These are phyloP conservation scores for Chloromyia formosa DNA, from an alignment of 2,888 invertebrate species.

Conservation along the genomic window DNA sequence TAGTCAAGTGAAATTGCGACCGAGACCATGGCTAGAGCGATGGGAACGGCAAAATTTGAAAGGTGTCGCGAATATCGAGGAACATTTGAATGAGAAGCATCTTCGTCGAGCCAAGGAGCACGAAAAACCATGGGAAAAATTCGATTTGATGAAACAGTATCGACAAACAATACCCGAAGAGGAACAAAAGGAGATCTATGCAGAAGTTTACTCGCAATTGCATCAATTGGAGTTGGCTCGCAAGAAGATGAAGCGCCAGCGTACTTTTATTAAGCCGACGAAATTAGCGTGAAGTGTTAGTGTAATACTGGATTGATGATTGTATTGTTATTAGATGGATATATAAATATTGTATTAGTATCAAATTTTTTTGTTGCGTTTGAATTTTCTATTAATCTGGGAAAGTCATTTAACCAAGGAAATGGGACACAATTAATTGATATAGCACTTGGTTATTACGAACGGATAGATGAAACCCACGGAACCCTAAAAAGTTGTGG, in stretches of 20 bases:
- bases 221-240: constrained; percentile 75
- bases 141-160: constrained; percentile 93
- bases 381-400: too few species aligned
- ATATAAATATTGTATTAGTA: neutral
- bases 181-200: constrained; percentile 85
- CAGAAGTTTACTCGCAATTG: constrained; percentile 81
- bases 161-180: constrained; percentile 88
- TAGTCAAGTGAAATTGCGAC: constrained; percentile 76
- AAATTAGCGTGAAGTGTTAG: constrained; percentile 61
- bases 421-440: too few species aligned
- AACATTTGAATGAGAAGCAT: constrained; percentile 67
- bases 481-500: too few species aligned
- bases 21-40: constrained; percentile 88
- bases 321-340: neutral
- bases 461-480: too few species aligned
- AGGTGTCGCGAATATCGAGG: constrained; percentile 74
- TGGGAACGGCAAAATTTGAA: constrained; percentile 85
- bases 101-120: constrained; percentile 67
- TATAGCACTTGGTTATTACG: too few species aligned
- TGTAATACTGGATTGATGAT: neutral
- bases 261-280: constrained; percentile 70
- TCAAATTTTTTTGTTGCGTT: neutral
- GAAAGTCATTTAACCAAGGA: too few species aligned
- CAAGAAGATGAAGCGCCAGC: constrained; percentile 70
- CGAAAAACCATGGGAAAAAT: constrained; percentile 84